Base-by-base conservation (phyloP, 2,888 invertebrate species). In the Drosophila mercatorum region DNA sequence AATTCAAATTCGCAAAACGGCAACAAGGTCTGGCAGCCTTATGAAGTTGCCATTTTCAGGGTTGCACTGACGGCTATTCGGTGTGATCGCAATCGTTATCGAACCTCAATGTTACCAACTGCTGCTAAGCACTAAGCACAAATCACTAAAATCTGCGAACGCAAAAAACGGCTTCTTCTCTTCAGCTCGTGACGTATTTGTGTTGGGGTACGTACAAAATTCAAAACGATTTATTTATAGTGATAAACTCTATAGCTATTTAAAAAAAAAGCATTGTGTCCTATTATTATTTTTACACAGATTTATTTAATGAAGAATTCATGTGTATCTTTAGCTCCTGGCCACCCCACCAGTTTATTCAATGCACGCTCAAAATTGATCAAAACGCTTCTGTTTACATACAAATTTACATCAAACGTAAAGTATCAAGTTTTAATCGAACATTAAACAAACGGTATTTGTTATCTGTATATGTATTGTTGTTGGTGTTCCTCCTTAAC, bases 401-500 rank as follows among this genome's bases (percentile, higher is more conserved):
- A 71, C 46, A 77, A 77, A 77, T 78, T 64, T 78, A 77, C 77
- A 78, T 55, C 58, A 71, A 77, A 77, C 77, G 71, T 74, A 71
- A 71, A 59, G 71, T 74, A 74, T 78, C 77, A 77, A 77, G 61
- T 77, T 78, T 78, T 77, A 78, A 78, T 78, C 71, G 77, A 61
- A 78, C 78, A 77, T 78, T 74, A 65, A 78, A 78, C 67, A 77
- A 78, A 75, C 58, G 53, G 49, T 53, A 74, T 79, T 74, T 83
- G 83, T 82, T 76, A 82, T 82, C 77, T 73, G 49, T 70, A 58
- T 70, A 40, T 44, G 26, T 62, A 22, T 40, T 71, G 53, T 68
- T 64, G 36, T 40, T 70, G 56, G 64, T 46, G 36, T 67, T 64
- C 28, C 71, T 85, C 56, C 70, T 98, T 99, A 99, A 97, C 99